Conservation (phyloP, 2,888 invertebrate genomes). For the Oxystoma pomonae region DNA sequence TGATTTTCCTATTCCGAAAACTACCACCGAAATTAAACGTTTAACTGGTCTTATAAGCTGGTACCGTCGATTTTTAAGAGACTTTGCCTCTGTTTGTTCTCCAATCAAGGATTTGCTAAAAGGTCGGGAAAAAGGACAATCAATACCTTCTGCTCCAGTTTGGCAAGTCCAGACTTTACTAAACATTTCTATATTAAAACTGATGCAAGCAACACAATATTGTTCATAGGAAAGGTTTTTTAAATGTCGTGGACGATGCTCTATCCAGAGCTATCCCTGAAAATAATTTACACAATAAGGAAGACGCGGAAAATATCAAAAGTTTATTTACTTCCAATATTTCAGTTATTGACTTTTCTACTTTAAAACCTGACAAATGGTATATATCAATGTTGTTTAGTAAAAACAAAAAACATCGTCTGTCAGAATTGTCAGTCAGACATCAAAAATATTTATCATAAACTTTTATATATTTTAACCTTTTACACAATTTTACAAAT, state of each 20-base stretch:
- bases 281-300: neutral
- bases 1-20: constrained; percentile 12
- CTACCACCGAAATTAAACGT: constrained; percentile 18
- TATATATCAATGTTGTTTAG: constrained; percentile 15
- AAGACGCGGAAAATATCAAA: neutral
- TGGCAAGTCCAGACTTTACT: constrained; percentile 26
- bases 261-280: constrained; percentile 14
- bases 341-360: constrained; percentile 8
- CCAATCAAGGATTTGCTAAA: constrained; percentile 21
- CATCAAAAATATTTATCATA: too few relatives aligned
- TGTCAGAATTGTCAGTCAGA: too few relatives aligned
- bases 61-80: constrained; percentile 17
- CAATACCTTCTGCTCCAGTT: constrained; percentile 23
- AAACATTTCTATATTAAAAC: neutral
- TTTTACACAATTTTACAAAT: too few relatives aligned
- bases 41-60: constrained; percentile 19
- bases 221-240: neutral
- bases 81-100: constrained; percentile 17
- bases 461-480: too few relatives aligned
- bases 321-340: neutral
- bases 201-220: neutral
- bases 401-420: too few relatives aligned
- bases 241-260: constrained; percentile 18
- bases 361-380: constrained; percentile 19
- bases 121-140: constrained; percentile 21